These are phyloP conservation scores for Nematolebias whitei DNA, from an alignment of 2,113 vertebrate genomes.

Conservation along the genomic window DNA sequence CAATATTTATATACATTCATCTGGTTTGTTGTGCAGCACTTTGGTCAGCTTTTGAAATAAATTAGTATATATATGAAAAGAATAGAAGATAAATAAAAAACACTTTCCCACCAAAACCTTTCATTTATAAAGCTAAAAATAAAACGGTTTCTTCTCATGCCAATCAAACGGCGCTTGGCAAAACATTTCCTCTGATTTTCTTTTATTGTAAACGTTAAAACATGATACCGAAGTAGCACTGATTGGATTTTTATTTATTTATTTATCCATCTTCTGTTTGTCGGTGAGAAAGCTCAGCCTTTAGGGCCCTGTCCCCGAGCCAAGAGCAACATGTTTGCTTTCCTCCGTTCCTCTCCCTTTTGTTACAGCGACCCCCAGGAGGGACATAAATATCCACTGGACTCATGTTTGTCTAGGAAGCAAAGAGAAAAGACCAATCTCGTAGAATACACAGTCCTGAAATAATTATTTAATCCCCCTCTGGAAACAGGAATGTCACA, in stretches of 20 bases:
- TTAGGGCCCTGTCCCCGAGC: slow-evolving; percentile 58
- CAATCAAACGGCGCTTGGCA: neutral
- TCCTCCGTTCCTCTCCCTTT: slow-evolving; percentile 73
- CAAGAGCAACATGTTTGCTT: slow-evolving; percentile 82
- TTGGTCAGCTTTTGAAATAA: no score
- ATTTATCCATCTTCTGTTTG: slow-evolving; percentile 25
- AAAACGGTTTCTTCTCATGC: neutral
- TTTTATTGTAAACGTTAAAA: neutral
- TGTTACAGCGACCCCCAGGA: slow-evolving; percentile 77
- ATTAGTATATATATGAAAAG: no score
- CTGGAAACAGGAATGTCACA: slow-evolving; percentile 63
- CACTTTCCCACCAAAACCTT: no score
- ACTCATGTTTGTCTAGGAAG: slow-evolving; percentile 78
- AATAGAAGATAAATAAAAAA: no score
- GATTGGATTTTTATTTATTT: slow-evolving; percentile 15
- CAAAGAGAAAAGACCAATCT: slow-evolving; percentile 69
- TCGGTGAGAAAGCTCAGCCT: slow-evolving; percentile 63
- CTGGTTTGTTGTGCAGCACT: no score
- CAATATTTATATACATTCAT: no score
- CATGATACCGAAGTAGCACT: neutral
- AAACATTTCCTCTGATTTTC: neutral
- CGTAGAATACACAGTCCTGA: slow-evolving; percentile 82
- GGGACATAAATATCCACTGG: slow-evolving; percentile 77
- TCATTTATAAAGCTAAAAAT: no score
- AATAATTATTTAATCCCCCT: slow-evolving; percentile 71